phyloP scores from a whole-genome alignment of 2,888 invertebrate genomes.

The Parthenolecanium corni region DNA sequence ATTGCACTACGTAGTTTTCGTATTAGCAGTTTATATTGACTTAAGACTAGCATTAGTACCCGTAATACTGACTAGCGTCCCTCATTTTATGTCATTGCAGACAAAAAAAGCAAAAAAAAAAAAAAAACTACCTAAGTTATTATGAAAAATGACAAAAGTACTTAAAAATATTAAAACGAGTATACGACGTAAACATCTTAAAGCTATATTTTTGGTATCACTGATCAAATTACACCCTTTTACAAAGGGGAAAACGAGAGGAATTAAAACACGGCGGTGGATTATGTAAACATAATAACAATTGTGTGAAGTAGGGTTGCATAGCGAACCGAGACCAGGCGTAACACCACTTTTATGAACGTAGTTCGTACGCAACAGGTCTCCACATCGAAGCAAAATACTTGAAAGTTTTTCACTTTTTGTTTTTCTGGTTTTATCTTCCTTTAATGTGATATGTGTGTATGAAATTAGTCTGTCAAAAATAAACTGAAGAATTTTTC shows the following conservation, averaged over 20 bases:
- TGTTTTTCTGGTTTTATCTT: not conserved
- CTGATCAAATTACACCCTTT: conserved; percentile 5
- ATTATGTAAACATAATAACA: conserved; percentile 23
- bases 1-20: not conserved
- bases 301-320: conserved; percentile 25
- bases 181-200: not conserved
- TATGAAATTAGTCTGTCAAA: no score
- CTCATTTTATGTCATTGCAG: not conserved
- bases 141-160: not conserved
- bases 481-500: no score
- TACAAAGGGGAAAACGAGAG: not conserved
- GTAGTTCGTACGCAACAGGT: conserved; percentile 24
- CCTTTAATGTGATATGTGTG: no score
- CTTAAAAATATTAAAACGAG: no score
- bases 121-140: not conserved
- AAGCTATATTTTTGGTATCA: conserved; percentile 4
- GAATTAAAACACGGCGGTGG: conserved; percentile 8
- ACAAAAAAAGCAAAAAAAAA: not conserved
- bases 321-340: conserved; percentile 22
- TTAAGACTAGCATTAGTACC: not conserved
- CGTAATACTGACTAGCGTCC: conserved; percentile 4
- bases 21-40: not conserved
- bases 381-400: not conserved
- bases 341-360: conserved; percentile 22
- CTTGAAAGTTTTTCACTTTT: not conserved